A percentile compares a stretch with the other conserved stretches of the same genome.
These are phyloP conservation scores for Bombus waltoni DNA, from an alignment of 1,140 invertebrate species.

Conservation along the genomic window DNA sequence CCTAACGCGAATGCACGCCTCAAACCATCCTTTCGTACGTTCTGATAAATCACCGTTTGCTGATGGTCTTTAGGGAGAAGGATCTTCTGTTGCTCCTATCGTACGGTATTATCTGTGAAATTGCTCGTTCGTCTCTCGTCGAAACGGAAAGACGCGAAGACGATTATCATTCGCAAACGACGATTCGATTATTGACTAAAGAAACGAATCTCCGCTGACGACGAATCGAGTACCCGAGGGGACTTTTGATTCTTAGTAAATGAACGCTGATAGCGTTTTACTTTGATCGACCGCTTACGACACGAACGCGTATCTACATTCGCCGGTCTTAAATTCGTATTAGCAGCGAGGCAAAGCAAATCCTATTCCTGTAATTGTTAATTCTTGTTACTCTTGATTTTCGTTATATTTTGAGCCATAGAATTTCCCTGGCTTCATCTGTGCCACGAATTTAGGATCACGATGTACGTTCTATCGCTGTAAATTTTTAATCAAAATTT, in stretches of 20 bases:
- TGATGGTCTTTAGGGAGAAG: constrained; percentile 15
- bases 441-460: neutral
- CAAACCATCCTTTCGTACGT: neutral
- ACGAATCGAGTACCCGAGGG: no score
- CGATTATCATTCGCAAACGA: constrained; percentile 31
- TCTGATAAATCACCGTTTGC: constrained; percentile 71
- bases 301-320: no score
- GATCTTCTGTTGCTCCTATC: constrained; percentile 48
- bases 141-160: neutral
- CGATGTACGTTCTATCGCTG: no score
- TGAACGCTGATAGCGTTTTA: neutral
- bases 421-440: no score
- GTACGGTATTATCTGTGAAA: constrained; percentile 62
- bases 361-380: no score
- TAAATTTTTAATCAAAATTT: constrained; percentile 32
- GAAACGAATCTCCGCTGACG: neutral
- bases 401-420: no score
- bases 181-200: constrained; percentile 24
- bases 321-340: no score
- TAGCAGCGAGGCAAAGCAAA: no score
- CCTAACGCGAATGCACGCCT: constrained; percentile 3
- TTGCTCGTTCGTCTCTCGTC: neutral
- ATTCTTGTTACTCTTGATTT: no score
- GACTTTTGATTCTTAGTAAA: neutral
- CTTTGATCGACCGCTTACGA: neutral